Evolutionary conservation across 2,888 invertebrate genomes (phyloP).

Genomic region (Agapostemon virescens): DNA sequence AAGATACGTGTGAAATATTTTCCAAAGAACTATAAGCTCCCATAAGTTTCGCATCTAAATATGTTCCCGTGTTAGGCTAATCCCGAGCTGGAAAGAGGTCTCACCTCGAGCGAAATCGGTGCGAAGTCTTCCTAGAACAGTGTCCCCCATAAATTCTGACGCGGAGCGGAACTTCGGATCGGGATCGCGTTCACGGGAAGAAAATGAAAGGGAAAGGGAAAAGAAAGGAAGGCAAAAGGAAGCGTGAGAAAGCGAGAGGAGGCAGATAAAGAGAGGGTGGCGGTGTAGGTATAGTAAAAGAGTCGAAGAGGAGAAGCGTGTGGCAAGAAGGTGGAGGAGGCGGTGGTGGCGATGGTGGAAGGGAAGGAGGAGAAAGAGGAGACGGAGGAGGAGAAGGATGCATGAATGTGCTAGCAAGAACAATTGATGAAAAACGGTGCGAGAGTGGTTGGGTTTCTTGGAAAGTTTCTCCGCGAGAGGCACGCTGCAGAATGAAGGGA

Average conservation of each 20-base stretch:
- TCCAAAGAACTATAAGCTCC: too few species aligned
- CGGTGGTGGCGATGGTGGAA: conserved; percentile 10
- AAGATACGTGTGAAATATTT: too few species aligned
- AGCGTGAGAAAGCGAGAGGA: conserved; percentile 50
- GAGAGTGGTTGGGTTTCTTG: conserved; percentile 67
- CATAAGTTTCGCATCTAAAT: too few species aligned
- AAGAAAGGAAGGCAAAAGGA: conserved; percentile 47
- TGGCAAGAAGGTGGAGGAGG: not conserved
- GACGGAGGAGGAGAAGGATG: conserved; percentile 33
- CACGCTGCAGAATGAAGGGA: conserved; percentile 62
- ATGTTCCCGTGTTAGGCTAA: too few species aligned
- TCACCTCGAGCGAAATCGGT: conserved; percentile 2
- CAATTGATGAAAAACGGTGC: conserved; percentile 68
- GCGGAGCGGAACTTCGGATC: conserved; percentile 27
- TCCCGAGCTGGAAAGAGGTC: not conserved
- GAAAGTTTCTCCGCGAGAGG: conserved; percentile 63
- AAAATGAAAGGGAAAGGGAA: conserved; percentile 49
- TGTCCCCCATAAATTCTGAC: conserved; percentile 11
- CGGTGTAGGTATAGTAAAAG: conserved; percentile 16
- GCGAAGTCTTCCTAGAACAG: conserved; percentile 5
- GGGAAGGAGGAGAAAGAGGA: conserved; percentile 26
- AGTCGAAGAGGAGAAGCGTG: conserved; percentile 27
- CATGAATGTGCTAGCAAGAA: conserved; percentile 63
- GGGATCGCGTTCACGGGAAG: conserved; percentile 44
- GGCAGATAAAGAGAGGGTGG: conserved; percentile 52